A percentile compares a stretch with the other conserved stretches of the same genome.
Conservation (phyloP, 1,140 invertebrate genomes). For the Plectus sambesii region DNA sequence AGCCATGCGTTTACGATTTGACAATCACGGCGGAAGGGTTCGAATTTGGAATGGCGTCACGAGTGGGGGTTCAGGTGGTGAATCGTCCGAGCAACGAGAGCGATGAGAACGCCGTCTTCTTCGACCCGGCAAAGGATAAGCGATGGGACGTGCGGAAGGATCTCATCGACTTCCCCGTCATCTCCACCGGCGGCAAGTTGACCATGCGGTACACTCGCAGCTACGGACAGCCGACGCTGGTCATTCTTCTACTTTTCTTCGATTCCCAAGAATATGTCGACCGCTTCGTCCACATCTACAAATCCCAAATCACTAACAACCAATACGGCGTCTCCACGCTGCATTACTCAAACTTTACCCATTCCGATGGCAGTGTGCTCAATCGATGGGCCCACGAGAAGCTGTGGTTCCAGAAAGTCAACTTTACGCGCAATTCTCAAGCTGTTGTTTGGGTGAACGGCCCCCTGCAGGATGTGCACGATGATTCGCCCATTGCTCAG, state of each 20-base stretch:
- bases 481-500: slow-evolving; percentile 46
- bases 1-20: slow-evolving; percentile 32
- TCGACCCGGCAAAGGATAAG: slow-evolving; percentile 25
- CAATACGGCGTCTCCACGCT: slow-evolving; percentile 44
- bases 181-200: slow-evolving; percentile 68
- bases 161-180: slow-evolving; percentile 69
- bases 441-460: slow-evolving; percentile 45
- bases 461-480: slow-evolving; percentile 46
- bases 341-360: slow-evolving; percentile 39
- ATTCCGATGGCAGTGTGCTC: slow-evolving; percentile 32
- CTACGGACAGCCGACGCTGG: slow-evolving; percentile 32
- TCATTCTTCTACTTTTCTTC: slow-evolving; percentile 39
- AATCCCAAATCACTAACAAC: slow-evolving; percentile 33
- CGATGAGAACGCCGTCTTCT: slow-evolving; percentile 41
- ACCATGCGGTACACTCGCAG: slow-evolving; percentile 71
- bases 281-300: slow-evolving; percentile 37
- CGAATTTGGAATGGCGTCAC: slow-evolving; percentile 38
- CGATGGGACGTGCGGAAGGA: slow-evolving; percentile 60
- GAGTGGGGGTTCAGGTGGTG: slow-evolving; percentile 39
- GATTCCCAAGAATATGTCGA: slow-evolving; percentile 44
- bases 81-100: slow-evolving; percentile 38
- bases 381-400: slow-evolving; percentile 42
- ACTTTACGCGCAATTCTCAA: slow-evolving; percentile 38
- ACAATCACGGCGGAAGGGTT: slow-evolving; percentile 31
- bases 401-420: slow-evolving; percentile 44